Evolutionary conservation across 1,140 invertebrate genomes (phyloP).

Genomic region (Delia radicum): DNA sequence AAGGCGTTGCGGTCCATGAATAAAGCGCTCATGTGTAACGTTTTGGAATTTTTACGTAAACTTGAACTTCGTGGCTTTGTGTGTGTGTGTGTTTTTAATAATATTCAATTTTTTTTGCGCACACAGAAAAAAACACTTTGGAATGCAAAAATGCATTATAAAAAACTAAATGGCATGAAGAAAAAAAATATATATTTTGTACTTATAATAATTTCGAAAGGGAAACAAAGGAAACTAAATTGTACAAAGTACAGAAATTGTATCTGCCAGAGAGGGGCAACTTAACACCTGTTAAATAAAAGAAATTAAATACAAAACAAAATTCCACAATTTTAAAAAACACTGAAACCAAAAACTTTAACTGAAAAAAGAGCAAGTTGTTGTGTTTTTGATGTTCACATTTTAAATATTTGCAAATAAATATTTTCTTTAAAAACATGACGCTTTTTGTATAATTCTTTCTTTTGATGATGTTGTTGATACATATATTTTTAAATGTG

Average conservation of each 20-base stretch:
- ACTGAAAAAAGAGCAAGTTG: too few species aligned
- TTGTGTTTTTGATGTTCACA: too few species aligned
- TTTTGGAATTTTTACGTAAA: slow-evolving; percentile 2
- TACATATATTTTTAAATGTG: too few species aligned
- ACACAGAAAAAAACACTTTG: not conserved
- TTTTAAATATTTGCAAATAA: too few species aligned
- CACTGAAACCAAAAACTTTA: too few species aligned
- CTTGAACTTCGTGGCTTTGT: slow-evolving; percentile 3
- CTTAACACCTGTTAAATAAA: not conserved
- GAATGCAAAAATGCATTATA: not conserved
- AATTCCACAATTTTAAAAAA: too few species aligned
- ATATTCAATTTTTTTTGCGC: too few species aligned
- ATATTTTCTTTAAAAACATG: too few species aligned
- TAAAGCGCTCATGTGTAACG: not conserved
- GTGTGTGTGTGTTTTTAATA: not conserved
- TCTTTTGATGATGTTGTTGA: too few species aligned
- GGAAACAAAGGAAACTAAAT: not conserved
- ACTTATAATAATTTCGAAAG: not conserved
- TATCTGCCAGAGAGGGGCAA: not conserved
- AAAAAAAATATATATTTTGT: too few species aligned
- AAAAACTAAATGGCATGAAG: not conserved
- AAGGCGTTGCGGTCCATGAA: not conserved
- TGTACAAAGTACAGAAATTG: not conserved
- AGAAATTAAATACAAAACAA: too few species aligned
- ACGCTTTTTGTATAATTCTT: too few species aligned